phyloP scores from a whole-genome alignment of 2,888 invertebrate genomes.

The Erynnis tages region DNA sequence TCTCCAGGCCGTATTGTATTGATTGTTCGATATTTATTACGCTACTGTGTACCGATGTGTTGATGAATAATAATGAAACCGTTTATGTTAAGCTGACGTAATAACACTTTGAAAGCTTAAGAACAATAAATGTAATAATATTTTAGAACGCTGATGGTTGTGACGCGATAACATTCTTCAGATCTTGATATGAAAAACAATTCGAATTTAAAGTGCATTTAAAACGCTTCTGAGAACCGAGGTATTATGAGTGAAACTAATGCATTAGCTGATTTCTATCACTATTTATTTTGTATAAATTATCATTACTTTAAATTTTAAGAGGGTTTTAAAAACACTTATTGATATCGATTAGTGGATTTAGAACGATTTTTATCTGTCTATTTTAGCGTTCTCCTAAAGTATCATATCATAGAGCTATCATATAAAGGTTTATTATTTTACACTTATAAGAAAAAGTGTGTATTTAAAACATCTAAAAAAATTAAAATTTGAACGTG shows the following conservation, averaged over 20 bases:
- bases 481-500: too few species aligned
- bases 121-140: slow-evolving; percentile 21
- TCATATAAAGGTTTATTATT: too few species aligned
- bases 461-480: too few species aligned
- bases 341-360: too few species aligned
- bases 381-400: too few species aligned
- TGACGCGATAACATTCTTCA: neutral
- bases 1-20: neutral
- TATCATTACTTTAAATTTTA: too few species aligned
- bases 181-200: slow-evolving; percentile 12
- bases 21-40: slow-evolving; percentile 17
- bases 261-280: neutral
- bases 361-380: too few species aligned
- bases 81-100: slow-evolving; percentile 12
- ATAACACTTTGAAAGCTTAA: slow-evolving; percentile 8
- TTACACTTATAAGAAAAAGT: too few species aligned
- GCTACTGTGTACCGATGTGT: slow-evolving; percentile 19
- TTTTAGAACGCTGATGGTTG: slow-evolving; percentile 1
- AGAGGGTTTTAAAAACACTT: too few species aligned
- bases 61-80: slow-evolving; percentile 18
- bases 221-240: neutral
- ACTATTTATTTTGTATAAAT: neutral
- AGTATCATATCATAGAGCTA: too few species aligned
- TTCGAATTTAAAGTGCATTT: neutral
- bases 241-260: neutral